Base-by-base conservation (phyloP, 2,113 vertebrate genomes). In the Pluvialis apricaria region DNA sequence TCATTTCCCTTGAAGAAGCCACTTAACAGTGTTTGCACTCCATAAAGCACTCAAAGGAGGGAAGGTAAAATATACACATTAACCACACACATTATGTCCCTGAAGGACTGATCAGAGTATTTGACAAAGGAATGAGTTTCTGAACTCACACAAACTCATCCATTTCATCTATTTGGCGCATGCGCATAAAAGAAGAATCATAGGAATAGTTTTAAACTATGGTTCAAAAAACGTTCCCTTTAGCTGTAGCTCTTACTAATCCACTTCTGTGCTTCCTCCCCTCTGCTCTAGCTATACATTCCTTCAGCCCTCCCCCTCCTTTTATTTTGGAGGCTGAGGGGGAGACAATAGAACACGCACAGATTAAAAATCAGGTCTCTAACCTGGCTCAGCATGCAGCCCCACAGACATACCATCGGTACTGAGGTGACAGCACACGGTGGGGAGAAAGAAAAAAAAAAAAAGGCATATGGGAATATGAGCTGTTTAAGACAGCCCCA, bases 1-100 rank as follows among this genome's bases (percentile, higher is more conserved):
- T 77, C 36, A 62, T 66, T 77, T 87, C 58, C 73, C 61, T 61
- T 26, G 54, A 83, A 96, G 68, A 83, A 96, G 76, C 75, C 82
- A 69, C 76, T 90, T 81, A 73, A 55, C 57, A 82, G 49, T 65
- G 78, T 76, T 87, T 84, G 92, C 57, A 77, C 76, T 88, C 52
- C 76, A 70, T 32, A 72, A 94, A 88, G 58, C 49, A 79, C 52
- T 84, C 68, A 54, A 49, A 94, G 85, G 34, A 26, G 15, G 57
- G 31, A 73, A 85, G 54, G 71, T 76, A 70, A 70, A 91, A 96
- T 29, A 58, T 15, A 76, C 57, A 64, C 25, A 55, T 86, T 79
- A 85, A 87, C 75, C 71, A 80, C 49, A 75, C 24, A 38, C 21
- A 26, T 12, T 38, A 72, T 25, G 61, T 73, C 55, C 83, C 77